Evolutionary conservation across 2,797 vertebrate genomes (phyloP).

Genomic region (Vultur gryphus): DNA sequence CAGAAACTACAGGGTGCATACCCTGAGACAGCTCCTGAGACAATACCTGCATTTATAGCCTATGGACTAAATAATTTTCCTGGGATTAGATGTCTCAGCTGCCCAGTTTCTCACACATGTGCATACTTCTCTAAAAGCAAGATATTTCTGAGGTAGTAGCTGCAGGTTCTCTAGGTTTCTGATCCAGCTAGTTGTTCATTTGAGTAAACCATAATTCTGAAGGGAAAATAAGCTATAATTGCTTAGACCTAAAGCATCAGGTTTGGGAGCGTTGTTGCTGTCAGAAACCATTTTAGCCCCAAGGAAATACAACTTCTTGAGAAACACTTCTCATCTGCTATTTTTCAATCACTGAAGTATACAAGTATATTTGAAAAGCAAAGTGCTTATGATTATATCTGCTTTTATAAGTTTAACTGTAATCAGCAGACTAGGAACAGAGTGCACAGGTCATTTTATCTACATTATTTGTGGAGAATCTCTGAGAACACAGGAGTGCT

Average conservation of each 20-base stretch:
- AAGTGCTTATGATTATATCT: not conserved
- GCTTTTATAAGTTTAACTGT: constrained; percentile 37
- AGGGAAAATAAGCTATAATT: not conserved
- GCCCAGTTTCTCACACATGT: not conserved
- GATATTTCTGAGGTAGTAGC: not conserved
- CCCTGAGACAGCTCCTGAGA: not conserved
- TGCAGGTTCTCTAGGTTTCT: not conserved
- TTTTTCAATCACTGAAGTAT: constrained; percentile 14
- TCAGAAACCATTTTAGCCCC: not conserved
- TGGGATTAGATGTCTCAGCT: not conserved
- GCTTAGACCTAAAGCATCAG: not conserved
- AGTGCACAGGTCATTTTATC: constrained; percentile 20
- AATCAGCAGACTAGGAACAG: constrained; percentile 21
- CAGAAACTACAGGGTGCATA: not conserved
- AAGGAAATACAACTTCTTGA: not conserved
- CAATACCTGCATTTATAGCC: not conserved
- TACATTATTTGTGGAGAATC: not conserved
- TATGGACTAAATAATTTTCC: not conserved
- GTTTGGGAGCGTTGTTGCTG: not conserved
- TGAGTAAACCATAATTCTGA: not conserved
- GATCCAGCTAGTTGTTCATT: not conserved
- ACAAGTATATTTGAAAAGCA: not conserved
- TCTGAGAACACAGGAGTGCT: constrained; percentile 32
- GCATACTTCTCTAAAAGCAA: not conserved
- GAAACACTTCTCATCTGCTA: not conserved